These are phyloP conservation scores for Syritta pipiens DNA, from an alignment of 2,888 invertebrate genomes.

Conservation along the genomic window DNA sequence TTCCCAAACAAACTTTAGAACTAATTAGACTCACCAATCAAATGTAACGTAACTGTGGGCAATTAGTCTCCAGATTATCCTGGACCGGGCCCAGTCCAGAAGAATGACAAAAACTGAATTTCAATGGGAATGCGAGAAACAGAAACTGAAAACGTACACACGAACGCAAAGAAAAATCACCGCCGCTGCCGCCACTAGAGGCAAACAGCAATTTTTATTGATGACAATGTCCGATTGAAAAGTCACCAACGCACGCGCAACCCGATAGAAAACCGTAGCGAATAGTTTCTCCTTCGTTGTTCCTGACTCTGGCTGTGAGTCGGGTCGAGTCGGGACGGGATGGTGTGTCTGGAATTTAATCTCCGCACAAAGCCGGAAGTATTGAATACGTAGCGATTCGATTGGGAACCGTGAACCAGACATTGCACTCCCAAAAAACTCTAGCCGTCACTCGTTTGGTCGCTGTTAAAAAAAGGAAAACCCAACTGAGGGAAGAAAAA, in stretches of 20 bases:
- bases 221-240: conserved; percentile 69
- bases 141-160: conserved; percentile 5
- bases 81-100: conserved; percentile 38
- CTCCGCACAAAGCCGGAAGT: conserved; percentile 68
- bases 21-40: conserved; percentile 65
- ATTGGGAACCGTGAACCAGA: conserved; percentile 66
- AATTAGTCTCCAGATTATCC: conserved; percentile 65
- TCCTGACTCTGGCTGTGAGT: conserved; percentile 23
- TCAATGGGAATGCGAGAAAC: conserved; percentile 22
- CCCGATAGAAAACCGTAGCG: conserved; percentile 65
- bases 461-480: conserved; percentile 24
- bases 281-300: conserved; percentile 51
- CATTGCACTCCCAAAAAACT: conserved; percentile 57
- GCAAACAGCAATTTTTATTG: conserved; percentile 54
- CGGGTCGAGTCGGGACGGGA: conserved; percentile 17
- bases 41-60: conserved; percentile 57
- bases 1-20: conserved; percentile 38
- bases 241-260: conserved; percentile 69
- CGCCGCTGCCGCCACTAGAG: not conserved
- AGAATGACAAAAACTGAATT: conserved; percentile 38
- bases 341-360: conserved; percentile 64
- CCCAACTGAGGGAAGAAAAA: too few relatives aligned
- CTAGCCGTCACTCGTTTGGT: conserved; percentile 30
- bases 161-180: not conserved
- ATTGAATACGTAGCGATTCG: conserved; percentile 62